These are phyloP conservation scores for Galerucella nymphaeae DNA, from an alignment of 2,888 invertebrate genomes.

Conservation along the genomic window DNA sequence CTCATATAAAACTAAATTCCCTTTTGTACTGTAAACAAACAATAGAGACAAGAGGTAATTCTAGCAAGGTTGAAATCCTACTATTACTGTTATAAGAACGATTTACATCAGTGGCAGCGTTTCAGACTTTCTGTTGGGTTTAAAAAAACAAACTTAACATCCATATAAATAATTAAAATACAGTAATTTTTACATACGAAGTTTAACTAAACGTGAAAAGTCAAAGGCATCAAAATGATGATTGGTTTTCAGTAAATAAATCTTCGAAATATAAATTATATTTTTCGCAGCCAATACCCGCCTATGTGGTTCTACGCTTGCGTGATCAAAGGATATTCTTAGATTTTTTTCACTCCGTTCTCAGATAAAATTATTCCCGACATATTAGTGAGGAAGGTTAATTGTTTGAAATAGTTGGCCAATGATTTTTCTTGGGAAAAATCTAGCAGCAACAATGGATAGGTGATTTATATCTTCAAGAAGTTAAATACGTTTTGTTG, in stretches of 20 bases:
- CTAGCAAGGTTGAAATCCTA: background rate
- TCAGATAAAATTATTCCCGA: conserved; percentile 1
- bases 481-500: too few species aligned
- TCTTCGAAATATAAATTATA: too few species aligned
- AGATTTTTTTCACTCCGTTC: background rate
- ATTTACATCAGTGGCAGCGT: background rate
- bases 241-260: too few species aligned
- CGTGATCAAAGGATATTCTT: conserved; percentile 24
- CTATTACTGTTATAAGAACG: background rate
- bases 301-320: conserved; percentile 7
- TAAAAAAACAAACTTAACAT: too few species aligned
- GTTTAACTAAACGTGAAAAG: too few species aligned
- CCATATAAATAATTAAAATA: too few species aligned
- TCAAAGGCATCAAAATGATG: too few species aligned
- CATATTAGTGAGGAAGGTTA: conserved; percentile 21
- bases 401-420: conserved; percentile 21
- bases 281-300: too few species aligned
- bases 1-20: background rate
- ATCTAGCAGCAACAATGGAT: background rate
- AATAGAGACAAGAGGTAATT: background rate
- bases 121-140: background rate
- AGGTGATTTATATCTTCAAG: too few species aligned
- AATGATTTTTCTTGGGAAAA: conserved; percentile 23
- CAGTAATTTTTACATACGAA: too few species aligned
- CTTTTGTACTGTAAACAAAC: background rate